These are phyloP conservation scores for Conistra vaccinii DNA, from an alignment of 2,888 invertebrate genomes.

Conservation along the genomic window DNA sequence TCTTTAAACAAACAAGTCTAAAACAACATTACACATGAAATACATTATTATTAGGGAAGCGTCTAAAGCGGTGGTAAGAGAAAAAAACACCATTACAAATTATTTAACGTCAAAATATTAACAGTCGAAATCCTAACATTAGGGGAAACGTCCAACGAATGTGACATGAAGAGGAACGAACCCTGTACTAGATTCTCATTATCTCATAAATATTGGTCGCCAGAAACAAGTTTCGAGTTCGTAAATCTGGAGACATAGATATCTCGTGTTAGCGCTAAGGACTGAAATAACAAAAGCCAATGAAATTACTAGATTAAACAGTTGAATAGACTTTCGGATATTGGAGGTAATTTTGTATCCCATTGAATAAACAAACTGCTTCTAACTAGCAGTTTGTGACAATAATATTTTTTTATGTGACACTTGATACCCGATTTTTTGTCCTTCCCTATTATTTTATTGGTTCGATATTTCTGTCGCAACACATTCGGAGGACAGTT, in stretches of 20 bases:
- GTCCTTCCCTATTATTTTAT: background rate
- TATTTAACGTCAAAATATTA: slow-evolving; percentile 76
- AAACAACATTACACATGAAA: slow-evolving; percentile 61
- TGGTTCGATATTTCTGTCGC: background rate
- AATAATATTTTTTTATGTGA: background rate
- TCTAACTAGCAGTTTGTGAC: background rate
- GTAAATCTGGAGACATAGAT: background rate
- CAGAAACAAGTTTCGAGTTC: background rate
- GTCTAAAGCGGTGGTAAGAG: slow-evolving; percentile 77
- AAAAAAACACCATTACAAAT: slow-evolving; percentile 75
- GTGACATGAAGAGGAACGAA: background rate
- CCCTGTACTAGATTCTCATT: background rate
- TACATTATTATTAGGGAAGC: slow-evolving; percentile 75
- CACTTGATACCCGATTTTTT: too few species aligned
- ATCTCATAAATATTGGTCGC: background rate
- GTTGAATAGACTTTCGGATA: too few species aligned
- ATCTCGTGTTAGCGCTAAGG: too few species aligned
- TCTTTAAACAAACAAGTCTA: slow-evolving; percentile 56
- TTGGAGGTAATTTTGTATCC: too few species aligned
- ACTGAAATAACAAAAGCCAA: too few species aligned
- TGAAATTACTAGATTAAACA: too few species aligned
- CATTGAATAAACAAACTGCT: too few species aligned
- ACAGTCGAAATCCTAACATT: slow-evolving; percentile 67
- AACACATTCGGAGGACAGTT: slow-evolving; percentile 46
- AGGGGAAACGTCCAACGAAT: slow-evolving; percentile 46